phyloP scores from a whole-genome alignment of 2,113 vertebrate genomes.

The Sander vitreus region DNA sequence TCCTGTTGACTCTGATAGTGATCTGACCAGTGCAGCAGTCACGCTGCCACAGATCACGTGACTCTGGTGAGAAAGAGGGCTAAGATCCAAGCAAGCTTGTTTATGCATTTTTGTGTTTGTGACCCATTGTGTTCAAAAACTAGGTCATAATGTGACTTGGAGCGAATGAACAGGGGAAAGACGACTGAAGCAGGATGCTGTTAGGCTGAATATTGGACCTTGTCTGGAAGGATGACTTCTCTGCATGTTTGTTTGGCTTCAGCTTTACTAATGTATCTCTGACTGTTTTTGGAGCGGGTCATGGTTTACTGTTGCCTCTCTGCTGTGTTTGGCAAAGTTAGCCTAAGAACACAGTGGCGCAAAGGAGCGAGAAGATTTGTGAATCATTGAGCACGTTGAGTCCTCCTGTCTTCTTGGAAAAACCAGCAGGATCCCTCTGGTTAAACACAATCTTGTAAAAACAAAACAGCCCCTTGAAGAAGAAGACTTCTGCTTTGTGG shows the following conservation, averaged over 20 bases:
- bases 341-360: slow-evolving; percentile 29
- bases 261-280: slow-evolving; percentile 14
- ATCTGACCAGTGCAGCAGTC: slow-evolving; percentile 65
- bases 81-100: slow-evolving; percentile 53
- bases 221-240: slow-evolving; percentile 36
- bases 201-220: slow-evolving; percentile 48
- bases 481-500: slow-evolving; percentile 58
- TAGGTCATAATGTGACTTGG: slow-evolving; percentile 59
- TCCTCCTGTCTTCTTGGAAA: slow-evolving; percentile 49
- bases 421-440: slow-evolving; percentile 55
- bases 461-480: slow-evolving; percentile 71
- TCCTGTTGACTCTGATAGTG: slow-evolving; percentile 56
- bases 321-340: slow-evolving; percentile 49
- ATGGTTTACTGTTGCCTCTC: slow-evolving; percentile 33
- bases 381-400: slow-evolving; percentile 52
- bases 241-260: slow-evolving; percentile 32
- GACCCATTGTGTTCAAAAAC: slow-evolving; percentile 58
- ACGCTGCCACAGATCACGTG: slow-evolving; percentile 68
- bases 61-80: slow-evolving; percentile 54
- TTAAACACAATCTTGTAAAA: slow-evolving; percentile 64
- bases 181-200: slow-evolving; percentile 42
- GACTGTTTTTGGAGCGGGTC: slow-evolving; percentile 41
- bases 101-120: slow-evolving; percentile 62
- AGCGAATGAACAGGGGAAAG: slow-evolving; percentile 31
- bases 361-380: slow-evolving; percentile 49